A percentile compares a stretch with the other conserved stretches of the same genome.
phyloP scores from a whole-genome alignment of 2,888 invertebrate genomes.

The Xestoiulus laeticollis region DNA sequence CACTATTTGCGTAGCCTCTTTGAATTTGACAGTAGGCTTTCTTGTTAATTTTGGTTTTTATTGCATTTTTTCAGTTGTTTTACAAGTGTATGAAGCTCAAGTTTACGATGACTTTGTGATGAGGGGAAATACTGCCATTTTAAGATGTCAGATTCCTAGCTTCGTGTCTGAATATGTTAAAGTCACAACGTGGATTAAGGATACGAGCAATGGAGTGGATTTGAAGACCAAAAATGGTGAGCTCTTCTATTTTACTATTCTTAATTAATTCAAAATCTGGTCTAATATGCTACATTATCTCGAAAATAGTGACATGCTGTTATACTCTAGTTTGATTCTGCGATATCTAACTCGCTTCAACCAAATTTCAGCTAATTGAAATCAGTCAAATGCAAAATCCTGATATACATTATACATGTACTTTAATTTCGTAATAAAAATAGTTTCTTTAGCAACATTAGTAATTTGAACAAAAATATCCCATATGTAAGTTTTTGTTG shows the following conservation, averaged over 20 bases:
- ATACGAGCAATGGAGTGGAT: constrained; percentile 14
- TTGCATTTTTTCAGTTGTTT: constrained; percentile 59
- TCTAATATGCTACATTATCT: neutral
- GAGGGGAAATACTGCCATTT: constrained; percentile 65
- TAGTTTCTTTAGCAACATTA: neutral
- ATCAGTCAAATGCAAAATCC: too few species aligned
- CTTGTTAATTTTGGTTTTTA: neutral
- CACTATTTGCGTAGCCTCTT: too few species aligned
- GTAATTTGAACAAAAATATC: too few species aligned
- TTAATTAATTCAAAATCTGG: neutral
- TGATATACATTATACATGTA: neutral
- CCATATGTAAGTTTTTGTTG: too few species aligned
- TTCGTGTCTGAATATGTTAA: constrained; percentile 88
- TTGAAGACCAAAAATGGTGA: constrained; percentile 35
- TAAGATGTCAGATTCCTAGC: constrained; percentile 82
- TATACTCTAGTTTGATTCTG: too few species aligned
- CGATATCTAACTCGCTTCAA: too few species aligned
- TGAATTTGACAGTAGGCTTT: neutral
- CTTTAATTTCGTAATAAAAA: neutral
- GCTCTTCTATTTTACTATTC: neutral
- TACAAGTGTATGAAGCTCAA: constrained; percentile 64
- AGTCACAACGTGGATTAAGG: constrained; percentile 77
- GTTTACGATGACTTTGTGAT: constrained; percentile 65
- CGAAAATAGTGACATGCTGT: too few species aligned
- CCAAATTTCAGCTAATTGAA: too few species aligned